phyloP scores from a whole-genome alignment of 2,888 invertebrate genomes.

The Orthonevra nobilis region DNA sequence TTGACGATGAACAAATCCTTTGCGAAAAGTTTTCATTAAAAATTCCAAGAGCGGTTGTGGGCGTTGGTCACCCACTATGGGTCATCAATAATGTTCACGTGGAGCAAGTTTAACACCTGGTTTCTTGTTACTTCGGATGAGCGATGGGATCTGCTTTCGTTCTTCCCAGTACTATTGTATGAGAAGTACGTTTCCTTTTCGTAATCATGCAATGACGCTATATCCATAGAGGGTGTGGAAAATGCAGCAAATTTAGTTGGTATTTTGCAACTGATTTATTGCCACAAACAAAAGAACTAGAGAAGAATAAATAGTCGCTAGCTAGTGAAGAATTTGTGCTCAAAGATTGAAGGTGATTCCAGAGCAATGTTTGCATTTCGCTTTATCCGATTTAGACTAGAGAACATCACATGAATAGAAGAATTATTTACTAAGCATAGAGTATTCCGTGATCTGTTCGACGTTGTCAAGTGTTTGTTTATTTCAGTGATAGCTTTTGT shows the following conservation, averaged over 20 bases:
- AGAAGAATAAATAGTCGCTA: constrained; percentile 19
- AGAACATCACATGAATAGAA: too few relatives aligned
- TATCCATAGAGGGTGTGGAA: constrained; percentile 9
- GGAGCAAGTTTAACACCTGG: constrained; percentile 61
- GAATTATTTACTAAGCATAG: too few relatives aligned
- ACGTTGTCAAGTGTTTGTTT: too few relatives aligned
- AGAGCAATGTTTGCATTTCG: too few relatives aligned
- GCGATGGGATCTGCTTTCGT: constrained; percentile 39
- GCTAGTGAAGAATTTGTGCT: constrained; percentile 9
- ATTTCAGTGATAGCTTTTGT: too few relatives aligned
- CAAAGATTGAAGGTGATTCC: too few relatives aligned
- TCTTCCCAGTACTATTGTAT: not conserved
- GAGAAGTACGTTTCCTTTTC: not conserved
- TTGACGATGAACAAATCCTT: constrained; percentile 17
- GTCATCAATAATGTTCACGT: constrained; percentile 62
- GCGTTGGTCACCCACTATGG: not conserved
- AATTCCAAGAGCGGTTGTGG: too few relatives aligned
- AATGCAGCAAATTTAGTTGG: constrained; percentile 43
- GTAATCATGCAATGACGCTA: constrained; percentile 20
- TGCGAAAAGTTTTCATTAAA: constrained; percentile 53
- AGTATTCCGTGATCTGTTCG: too few relatives aligned
- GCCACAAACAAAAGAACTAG: not conserved
- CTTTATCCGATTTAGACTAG: too few relatives aligned
- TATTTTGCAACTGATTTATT: constrained; percentile 42
- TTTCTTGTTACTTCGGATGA: constrained; percentile 59